Evolutionary conservation across 2,113 vertebrate genomes (phyloP), one percentile per base, ranked within the genome.

Genomic region (Poeciliopsis turrubarensis): DNA sequence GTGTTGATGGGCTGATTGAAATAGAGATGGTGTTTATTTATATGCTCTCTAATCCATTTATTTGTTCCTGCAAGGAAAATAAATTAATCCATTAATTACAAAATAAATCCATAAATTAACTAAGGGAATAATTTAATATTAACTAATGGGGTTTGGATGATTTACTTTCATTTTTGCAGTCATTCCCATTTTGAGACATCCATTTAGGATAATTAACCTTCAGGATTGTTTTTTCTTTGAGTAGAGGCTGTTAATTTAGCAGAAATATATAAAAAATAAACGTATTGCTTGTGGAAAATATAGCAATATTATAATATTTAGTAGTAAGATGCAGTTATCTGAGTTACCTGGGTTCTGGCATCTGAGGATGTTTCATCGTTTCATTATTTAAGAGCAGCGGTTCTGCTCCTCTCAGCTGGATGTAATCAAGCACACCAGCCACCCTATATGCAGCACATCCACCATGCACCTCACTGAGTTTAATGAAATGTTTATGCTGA

Each of bases 381-480:
- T 54, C 19, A 60, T 77, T n/a, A 63, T 34, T 61, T 27, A 31
- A 54, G 9, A 34, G 30, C 32, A 4, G 67, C 71, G 75, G 10
- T 22, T 27, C 67, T 5, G 13, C 66, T 64, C 37, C 41, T 61
- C 32, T 78, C 25, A 63, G 44, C 66, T 73, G 68, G 61, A 78
- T 83, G 78, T 63, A 76, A 76, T 65, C 44, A 39, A 70, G 29
- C 29, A 34, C 29, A 64, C 41, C 54, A 64, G 60, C 29, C 10
- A 65, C 8, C 7, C 5, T 68, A 29, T 75, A 79, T 73, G 31
- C 39, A 76, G 51, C 65, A 37, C 54, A 54, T 73, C 54, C 76
- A 47, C 63, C 65, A 66, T 41, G 44, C 64, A 77, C 66, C 78
- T 73, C 75, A 73, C 39, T 30, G 64, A 41, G 66, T 88, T 73